Percentiles rank a stretch among this genome's conserved stretches.
phyloP scores from a whole-genome alignment of 2,113 vertebrate genomes.

The Labeo catla region DNA sequence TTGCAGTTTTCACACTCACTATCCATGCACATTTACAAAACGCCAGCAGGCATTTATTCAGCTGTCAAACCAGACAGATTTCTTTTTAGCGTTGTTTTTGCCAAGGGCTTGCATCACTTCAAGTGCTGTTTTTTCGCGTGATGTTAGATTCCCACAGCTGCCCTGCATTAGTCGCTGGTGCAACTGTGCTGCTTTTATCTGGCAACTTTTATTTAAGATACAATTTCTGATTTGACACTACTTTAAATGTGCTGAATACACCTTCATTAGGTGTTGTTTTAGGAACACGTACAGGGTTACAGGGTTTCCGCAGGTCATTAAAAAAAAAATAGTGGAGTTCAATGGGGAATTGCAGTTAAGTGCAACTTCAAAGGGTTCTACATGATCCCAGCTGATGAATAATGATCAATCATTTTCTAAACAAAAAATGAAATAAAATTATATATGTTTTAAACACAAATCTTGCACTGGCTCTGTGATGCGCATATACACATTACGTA shows the following conservation, averaged over 20 bases:
- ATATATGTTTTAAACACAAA: too few species aligned
- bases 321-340: too few species aligned
- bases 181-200: not conserved
- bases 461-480: too few species aligned
- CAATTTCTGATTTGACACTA: not conserved
- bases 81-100: slow-evolving; percentile 59
- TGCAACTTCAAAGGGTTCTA: too few species aligned
- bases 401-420: too few species aligned
- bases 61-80: slow-evolving; percentile 69
- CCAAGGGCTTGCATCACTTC: slow-evolving; percentile 54
- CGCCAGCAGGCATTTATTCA: slow-evolving; percentile 70
- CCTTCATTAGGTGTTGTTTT: not conserved
- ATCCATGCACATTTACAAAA: slow-evolving; percentile 59
- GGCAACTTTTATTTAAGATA: not conserved
- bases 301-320: too few species aligned
- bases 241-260: not conserved
- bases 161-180: not conserved
- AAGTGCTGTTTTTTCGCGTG: slow-evolving; percentile 14
- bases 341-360: too few species aligned
- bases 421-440: too few species aligned
- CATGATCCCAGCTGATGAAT: too few species aligned
- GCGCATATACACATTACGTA: too few species aligned
- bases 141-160: slow-evolving; percentile 20
- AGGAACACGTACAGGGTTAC: not conserved
- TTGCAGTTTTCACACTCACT: slow-evolving; percentile 54